Percentiles rank a stretch among this genome's conserved stretches.
phyloP scores from a whole-genome alignment of 2,113 vertebrate species.

The Erythrolamprus reginae region DNA sequence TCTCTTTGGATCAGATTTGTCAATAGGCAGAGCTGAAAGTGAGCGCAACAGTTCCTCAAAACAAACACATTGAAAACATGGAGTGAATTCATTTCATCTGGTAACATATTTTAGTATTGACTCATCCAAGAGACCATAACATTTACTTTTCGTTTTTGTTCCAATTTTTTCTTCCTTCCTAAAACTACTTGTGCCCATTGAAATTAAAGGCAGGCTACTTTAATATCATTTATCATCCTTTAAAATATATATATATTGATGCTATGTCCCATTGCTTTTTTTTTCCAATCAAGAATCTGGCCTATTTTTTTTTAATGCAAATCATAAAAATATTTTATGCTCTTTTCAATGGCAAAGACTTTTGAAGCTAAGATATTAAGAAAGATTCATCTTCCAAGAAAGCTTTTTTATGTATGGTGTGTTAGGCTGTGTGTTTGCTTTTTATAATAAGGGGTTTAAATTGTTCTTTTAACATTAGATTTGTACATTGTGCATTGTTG shows the following conservation, averaged over 20 bases:
- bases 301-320: not conserved
- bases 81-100: not conserved
- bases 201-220: not conserved
- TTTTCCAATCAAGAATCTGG: not conserved
- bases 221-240: not conserved
- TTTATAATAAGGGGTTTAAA: too few relatives aligned
- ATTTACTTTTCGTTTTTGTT: not conserved
- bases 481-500: too few relatives aligned
- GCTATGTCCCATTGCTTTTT: not conserved
- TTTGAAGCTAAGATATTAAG: not conserved
- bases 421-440: too few relatives aligned
- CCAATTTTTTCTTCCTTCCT: not conserved
- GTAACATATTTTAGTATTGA: not conserved
- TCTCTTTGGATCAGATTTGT: not conserved
- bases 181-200: not conserved
- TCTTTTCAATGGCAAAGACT: not conserved
- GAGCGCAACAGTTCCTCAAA: not conserved
- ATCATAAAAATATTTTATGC: not conserved
- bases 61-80: not conserved
- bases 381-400: not conserved
- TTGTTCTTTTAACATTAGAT: too few relatives aligned
- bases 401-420: too few relatives aligned
- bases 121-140: not conserved
- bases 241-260: not conserved
- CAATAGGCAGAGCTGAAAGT: not conserved